Base-by-base conservation (phyloP, 2,113 vertebrate species). In the Brachypodius melanocephalos region DNA sequence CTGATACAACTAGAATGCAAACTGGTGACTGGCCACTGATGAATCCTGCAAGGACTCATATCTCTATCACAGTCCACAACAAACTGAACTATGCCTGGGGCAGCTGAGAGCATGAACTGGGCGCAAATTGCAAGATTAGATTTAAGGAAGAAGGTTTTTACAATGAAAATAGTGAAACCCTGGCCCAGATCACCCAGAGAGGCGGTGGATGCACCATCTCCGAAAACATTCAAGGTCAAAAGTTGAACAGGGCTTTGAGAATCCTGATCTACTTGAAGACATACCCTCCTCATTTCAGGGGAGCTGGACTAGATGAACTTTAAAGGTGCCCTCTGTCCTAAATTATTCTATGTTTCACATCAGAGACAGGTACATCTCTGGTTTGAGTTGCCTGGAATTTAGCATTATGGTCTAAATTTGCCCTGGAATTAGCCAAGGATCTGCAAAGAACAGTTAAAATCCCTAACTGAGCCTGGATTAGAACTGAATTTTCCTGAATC, bases 401-500 rank as follows among this genome's bases (percentile, higher is more conserved):
- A 43, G 80, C 31, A 83, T 86, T 80, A 68, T 22, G 28, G 34
- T 91, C 49, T 96, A 93, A 90, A 92, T 85, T 62, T 88, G 45
- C 74, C 71, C 69, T 83, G 62, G 71, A 89, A 92, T 82, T 89
- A 89, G 58, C 36, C 38, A 77, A 80, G 42, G 52, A 92, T 85
- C 75, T 90, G 59, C n/a, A 76, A 59, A 67, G 49, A 52, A 76
- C 65, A 86, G 29, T 48, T 86, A 91, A 88, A 96, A 95, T 84
- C 80, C 69, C 40, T 82, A 73, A 73, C 25, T 72, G 73, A 88
- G 69, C 77, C 7, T 3, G 12, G 80, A 88, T 92, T 84, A 93
- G 79, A 96, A 88, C 65, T 83, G 45, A 88, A 89, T 90, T 97
- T 84, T 90, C 75, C 85, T 28, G 36, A 42, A 73, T 77, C 69